These are phyloP conservation scores for Ruditapes philippinarum DNA, from an alignment of 1,140 invertebrate genomes.

Conservation along the genomic window DNA sequence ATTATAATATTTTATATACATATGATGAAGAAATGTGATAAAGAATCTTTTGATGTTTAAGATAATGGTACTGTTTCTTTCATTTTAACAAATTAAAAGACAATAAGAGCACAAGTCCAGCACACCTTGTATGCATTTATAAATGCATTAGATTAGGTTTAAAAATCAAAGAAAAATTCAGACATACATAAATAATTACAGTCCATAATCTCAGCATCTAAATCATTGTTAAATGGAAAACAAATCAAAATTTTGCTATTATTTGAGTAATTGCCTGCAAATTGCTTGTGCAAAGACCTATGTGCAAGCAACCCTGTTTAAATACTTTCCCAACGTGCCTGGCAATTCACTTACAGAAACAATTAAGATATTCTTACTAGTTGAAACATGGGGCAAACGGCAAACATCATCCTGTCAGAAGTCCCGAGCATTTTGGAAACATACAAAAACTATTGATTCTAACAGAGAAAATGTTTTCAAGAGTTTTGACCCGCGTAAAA, in stretches of 20 bases:
- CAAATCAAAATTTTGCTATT: slow-evolving; percentile 47
- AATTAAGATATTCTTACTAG: slow-evolving; percentile 57
- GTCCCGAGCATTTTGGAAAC: slow-evolving; percentile 44
- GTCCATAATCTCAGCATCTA: background rate
- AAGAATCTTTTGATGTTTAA: too few relatives aligned
- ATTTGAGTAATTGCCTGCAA: slow-evolving; percentile 67
- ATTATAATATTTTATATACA: too few relatives aligned
- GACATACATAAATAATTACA: background rate
- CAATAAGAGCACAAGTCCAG: too few relatives aligned
- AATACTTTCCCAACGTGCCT: background rate
- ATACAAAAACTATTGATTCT: slow-evolving; percentile 59
- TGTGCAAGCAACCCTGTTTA: slow-evolving; percentile 30
- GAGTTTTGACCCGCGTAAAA: slow-evolving; percentile 57
- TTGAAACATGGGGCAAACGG: slow-evolving; percentile 40
- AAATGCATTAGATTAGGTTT: too few relatives aligned
- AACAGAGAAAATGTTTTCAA: slow-evolving; percentile 65
- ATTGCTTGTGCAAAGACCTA: slow-evolving; percentile 57
- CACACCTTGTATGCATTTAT: too few relatives aligned
- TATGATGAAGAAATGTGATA: too few relatives aligned
- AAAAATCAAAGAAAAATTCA: background rate
- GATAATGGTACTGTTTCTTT: too few relatives aligned
- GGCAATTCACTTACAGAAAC: slow-evolving; percentile 49
- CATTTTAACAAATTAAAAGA: too few relatives aligned
- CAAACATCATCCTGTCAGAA: slow-evolving; percentile 18
- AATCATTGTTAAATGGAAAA: slow-evolving; percentile 41